These are phyloP conservation scores for Micrasema minimum DNA, from an alignment of 1,140 invertebrate species.

Conservation along the genomic window DNA sequence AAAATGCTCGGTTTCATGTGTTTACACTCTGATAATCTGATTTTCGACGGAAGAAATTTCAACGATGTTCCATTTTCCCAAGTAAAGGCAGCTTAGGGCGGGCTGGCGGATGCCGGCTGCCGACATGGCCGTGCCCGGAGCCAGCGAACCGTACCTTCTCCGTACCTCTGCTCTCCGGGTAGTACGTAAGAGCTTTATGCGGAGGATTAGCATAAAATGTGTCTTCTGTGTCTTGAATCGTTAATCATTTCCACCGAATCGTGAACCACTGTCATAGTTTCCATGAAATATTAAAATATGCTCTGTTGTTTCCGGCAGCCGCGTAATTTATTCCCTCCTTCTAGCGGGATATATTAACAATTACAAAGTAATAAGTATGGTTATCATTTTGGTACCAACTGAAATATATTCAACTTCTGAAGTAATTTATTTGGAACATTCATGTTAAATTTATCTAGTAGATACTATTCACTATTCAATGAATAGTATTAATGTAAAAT, in stretches of 20 bases:
- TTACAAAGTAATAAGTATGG: too few species aligned
- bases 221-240: conserved; percentile 50
- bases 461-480: too few species aligned
- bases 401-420: too few species aligned
- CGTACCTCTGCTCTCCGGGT: conserved; percentile 11
- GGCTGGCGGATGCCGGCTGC: not conserved
- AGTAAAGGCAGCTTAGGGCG: not conserved
- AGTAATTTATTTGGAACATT: too few species aligned
- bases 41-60: too few species aligned
- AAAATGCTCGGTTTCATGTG: too few species aligned
- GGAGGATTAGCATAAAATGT: conserved; percentile 53
- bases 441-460: too few species aligned
- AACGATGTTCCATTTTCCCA: too few species aligned
- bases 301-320: conserved; percentile 19
- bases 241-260: conserved; percentile 49
- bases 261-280: conserved; percentile 31
- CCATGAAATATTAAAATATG: conserved; percentile 35
- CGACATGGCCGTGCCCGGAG: not conserved
- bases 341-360: too few species aligned
- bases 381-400: too few species aligned
- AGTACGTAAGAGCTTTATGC: conserved; percentile 52
- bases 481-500: too few species aligned
- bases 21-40: too few species aligned
- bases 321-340: conserved; percentile 26
- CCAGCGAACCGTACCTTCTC: not conserved